phyloP scores from a whole-genome alignment of 1,140 invertebrate genomes.

The Neodiprion fabricii region DNA sequence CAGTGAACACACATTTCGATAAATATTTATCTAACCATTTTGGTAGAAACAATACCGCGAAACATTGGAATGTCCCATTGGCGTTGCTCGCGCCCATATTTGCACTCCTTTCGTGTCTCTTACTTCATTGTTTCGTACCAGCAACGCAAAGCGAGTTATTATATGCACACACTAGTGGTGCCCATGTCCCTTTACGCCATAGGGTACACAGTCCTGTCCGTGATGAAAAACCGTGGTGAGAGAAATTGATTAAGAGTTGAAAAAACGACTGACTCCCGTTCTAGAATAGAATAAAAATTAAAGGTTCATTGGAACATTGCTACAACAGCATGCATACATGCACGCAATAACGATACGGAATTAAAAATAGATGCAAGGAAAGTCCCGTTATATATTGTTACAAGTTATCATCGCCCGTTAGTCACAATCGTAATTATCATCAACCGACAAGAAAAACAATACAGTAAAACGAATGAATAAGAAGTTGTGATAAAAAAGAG shows the following conservation, averaged over 20 bases:
- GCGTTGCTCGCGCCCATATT: slow-evolving; percentile 57
- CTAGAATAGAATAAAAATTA: not conserved
- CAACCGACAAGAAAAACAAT: no score
- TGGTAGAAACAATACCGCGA: slow-evolving; percentile 49
- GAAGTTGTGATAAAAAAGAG: no score
- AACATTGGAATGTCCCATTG: slow-evolving; percentile 59
- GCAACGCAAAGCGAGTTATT: no score
- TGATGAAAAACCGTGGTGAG: slow-evolving; percentile 33
- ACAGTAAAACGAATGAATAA: no score
- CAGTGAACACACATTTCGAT: not conserved
- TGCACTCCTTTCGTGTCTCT: slow-evolving; percentile 48
- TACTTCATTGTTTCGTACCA: slow-evolving; percentile 53
- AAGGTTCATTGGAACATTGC: no score
- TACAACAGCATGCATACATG: no score
- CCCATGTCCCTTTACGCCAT: slow-evolving; percentile 28
- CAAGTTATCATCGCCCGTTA: no score
- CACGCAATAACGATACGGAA: no score
- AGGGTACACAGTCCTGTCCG: slow-evolving; percentile 50
- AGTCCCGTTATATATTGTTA: no score
- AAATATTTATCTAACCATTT: slow-evolving; percentile 11
- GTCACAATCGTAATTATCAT: no score
- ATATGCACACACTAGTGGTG: slow-evolving; percentile 25
- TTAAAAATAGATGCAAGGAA: no score
- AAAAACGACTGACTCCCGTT: not conserved
- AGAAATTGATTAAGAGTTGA: not conserved